Conservation (phyloP, 2,113 vertebrate species). For the Solea senegalensis region DNA sequence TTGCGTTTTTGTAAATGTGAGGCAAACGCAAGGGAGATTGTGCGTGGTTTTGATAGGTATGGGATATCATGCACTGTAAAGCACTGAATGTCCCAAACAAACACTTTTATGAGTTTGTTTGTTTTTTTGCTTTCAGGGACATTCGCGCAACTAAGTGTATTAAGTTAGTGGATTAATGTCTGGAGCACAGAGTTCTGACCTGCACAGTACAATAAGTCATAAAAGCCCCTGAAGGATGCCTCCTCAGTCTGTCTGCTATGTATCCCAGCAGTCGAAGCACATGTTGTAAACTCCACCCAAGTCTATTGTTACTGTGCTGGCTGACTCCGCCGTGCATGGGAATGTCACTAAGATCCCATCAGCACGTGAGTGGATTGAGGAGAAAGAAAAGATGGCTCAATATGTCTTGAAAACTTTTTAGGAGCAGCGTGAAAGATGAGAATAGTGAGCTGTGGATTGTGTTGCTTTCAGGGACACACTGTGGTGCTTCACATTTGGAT, state of each 20-base stretch:
- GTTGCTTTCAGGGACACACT: not conserved
- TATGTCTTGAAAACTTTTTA: conserved; percentile 23
- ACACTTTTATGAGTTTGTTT: not conserved
- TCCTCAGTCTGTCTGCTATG: conserved; percentile 34
- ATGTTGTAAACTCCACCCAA: conserved; percentile 68
- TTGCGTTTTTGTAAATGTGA: conserved; percentile 23
- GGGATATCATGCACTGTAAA: not conserved
- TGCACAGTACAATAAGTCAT: conserved; percentile 41
- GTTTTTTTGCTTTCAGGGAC: conserved; percentile 10
- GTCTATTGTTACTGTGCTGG: conserved; percentile 72
- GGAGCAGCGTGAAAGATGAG: conserved; percentile 12
- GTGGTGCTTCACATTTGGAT: not conserved
- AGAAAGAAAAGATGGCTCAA: conserved; percentile 13
- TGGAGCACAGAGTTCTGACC: conserved; percentile 4
- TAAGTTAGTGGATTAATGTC: conserved; percentile 4
- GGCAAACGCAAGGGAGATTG: conserved; percentile 5
- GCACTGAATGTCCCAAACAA: not conserved
- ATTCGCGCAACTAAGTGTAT: conserved; percentile 11
- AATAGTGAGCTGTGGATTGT: not conserved
- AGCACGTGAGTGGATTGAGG: conserved; percentile 42
- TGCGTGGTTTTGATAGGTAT: conserved; percentile 3
- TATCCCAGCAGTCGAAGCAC: conserved; percentile 59
- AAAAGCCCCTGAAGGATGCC: conserved; percentile 34
- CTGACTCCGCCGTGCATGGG: conserved; percentile 59
- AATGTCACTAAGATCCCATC: conserved; percentile 69